Conservation (phyloP, 2,113 vertebrate genomes). For the Etheostoma spectabile region DNA sequence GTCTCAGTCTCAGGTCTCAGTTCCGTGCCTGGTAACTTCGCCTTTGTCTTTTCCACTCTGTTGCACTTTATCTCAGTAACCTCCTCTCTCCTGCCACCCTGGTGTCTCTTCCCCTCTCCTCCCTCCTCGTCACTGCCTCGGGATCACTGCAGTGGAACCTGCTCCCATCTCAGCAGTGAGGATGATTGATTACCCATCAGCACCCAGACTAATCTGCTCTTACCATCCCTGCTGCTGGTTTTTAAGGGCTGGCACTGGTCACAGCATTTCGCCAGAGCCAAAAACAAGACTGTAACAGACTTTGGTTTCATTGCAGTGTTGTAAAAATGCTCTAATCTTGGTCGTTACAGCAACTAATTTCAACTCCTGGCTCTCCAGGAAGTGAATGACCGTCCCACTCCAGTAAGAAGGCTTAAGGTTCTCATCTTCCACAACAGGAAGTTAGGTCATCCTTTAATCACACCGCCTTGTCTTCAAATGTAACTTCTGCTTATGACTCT, state of each 20-base stretch:
- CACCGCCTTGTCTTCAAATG: background rate
- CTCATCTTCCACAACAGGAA: conserved; percentile 19
- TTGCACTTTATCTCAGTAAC: conserved; percentile 60
- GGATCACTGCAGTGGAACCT: conserved; percentile 66
- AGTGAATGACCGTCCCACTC: conserved; percentile 22
- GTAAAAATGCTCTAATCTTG: conserved; percentile 24
- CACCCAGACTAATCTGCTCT: conserved; percentile 39
- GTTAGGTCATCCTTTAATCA: conserved; percentile 24
- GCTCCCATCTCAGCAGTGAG: conserved; percentile 47
- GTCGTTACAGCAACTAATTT: conserved; percentile 11
- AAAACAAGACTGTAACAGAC: conserved; percentile 26
- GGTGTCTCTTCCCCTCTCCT: conserved; percentile 23
- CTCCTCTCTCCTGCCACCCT: conserved; percentile 25
- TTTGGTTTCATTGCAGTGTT: conserved; percentile 16
- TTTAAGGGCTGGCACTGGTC: conserved; percentile 13
- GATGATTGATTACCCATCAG: conserved; percentile 73
- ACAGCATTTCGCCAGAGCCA: conserved; percentile 8
- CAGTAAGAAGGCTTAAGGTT: conserved; percentile 18
- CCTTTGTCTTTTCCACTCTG: conserved; percentile 64
- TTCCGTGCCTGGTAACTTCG: conserved; percentile 9
- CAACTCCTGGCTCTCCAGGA: conserved; percentile 10
- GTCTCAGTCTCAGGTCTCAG: conserved; percentile 24
- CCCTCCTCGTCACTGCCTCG: conserved; percentile 22
- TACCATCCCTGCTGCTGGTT: conserved; percentile 16
- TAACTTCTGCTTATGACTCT: background rate